A percentile compares a stretch with the other conserved stretches of the same genome.
Evolutionary conservation across 2,113 vertebrate genomes (phyloP).

Genomic region (Chaetorhynchus papuensis): DNA sequence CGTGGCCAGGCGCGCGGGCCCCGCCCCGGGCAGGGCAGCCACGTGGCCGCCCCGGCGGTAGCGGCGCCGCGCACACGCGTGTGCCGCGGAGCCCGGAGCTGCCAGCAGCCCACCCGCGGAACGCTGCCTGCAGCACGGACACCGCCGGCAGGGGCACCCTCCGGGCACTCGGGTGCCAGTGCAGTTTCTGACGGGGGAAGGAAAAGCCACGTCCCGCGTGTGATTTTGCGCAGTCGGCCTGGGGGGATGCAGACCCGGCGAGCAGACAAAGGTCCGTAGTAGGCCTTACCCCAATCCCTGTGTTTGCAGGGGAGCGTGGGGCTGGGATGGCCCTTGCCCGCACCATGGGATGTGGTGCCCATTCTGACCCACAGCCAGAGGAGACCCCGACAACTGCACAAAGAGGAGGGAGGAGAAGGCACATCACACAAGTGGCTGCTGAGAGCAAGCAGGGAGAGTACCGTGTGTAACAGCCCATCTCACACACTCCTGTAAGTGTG

Average conservation of each 20-base stretch:
- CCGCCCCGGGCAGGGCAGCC: background rate
- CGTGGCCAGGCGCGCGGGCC: fast-evolving
- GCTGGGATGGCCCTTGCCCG: background rate
- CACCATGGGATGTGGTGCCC: fast-evolving
- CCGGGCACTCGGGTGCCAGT: background rate
- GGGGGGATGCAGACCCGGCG: too few species aligned
- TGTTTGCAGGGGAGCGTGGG: fast-evolving
- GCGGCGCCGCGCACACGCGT: background rate
- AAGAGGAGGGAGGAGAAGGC: too few species aligned
- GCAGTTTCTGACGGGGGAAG: background rate
- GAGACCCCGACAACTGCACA: too few species aligned
- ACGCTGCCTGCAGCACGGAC: fast-evolving
- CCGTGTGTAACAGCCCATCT: fast-evolving
- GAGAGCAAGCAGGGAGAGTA: fast-evolving
- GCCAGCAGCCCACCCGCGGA: fast-evolving
- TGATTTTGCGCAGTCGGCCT: too few species aligned
- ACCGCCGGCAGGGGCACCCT: background rate
- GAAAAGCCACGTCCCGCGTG: background rate
- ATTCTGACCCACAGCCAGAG: too few species aligned
- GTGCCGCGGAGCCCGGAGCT: fast-evolving
- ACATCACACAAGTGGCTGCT: fast-evolving
- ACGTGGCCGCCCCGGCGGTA: background rate
- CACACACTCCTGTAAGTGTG: fast-evolving
- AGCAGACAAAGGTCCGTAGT: fast-evolving
- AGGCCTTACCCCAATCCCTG: background rate